Percentiles rank a stretch among this genome's conserved stretches.
phyloP scores from a whole-genome alignment of 2,888 invertebrate genomes.

The Ashinkailepas kermadecensis region DNA sequence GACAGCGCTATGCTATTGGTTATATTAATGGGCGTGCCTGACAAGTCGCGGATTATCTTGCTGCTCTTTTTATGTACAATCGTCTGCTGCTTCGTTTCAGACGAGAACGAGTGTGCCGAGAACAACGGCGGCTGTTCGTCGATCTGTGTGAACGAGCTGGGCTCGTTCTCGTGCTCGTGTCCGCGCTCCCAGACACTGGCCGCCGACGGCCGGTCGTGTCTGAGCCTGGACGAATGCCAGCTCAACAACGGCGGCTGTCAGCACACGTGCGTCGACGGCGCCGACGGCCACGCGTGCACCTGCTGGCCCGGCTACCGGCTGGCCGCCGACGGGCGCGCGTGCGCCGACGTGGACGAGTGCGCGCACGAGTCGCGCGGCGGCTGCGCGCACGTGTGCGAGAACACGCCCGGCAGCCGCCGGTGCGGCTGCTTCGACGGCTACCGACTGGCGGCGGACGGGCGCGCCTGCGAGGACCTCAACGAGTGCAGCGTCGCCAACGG shows the following conservation, averaged over 20 bases:
- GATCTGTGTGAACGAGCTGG: conserved; percentile 30
- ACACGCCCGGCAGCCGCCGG: conserved; percentile 49
- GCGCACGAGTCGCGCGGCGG: conserved; percentile 24
- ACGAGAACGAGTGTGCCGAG: conserved; percentile 76
- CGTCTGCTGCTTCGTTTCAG: conserved; percentile 40
- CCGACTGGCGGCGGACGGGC: conserved; percentile 38
- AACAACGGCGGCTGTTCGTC: conserved; percentile 86
- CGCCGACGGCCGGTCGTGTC: conserved; percentile 36
- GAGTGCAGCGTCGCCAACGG: conserved; percentile 40
- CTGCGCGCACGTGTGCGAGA: conserved; percentile 48
- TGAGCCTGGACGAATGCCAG: conserved; percentile 66
- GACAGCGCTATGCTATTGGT: too few species aligned
- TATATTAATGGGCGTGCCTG: too few species aligned
- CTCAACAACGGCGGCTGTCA: conserved; percentile 86
- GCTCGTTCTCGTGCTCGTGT: conserved; percentile 41
- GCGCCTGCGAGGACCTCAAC: conserved; percentile 36
- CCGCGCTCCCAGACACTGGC: conserved; percentile 40
- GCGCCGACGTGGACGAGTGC: conserved; percentile 32
- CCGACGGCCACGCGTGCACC: conserved; percentile 42
- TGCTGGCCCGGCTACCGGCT: conserved; percentile 48
- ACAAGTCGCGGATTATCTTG: too few species aligned
- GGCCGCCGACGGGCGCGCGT: conserved; percentile 37
- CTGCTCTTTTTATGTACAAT: too few species aligned
- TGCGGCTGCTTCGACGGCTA: conserved; percentile 52
- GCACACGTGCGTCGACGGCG: conserved; percentile 34